Conservation (phyloP, 1,140 invertebrate genomes). For the Temnothorax longispinosus region DNA sequence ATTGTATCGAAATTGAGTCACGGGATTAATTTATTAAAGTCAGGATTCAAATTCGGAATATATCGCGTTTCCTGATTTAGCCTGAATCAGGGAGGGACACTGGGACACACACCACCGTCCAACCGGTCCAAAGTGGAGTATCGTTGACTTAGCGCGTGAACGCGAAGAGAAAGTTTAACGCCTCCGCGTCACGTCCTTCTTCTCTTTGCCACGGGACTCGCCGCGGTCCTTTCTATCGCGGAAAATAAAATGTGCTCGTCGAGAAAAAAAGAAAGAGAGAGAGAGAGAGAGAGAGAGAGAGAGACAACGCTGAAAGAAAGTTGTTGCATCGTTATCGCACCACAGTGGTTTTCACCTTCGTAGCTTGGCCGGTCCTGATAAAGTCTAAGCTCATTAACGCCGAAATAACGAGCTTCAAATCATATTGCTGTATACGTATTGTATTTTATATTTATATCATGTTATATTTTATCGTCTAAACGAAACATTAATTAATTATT, state of each 20-base stretch:
- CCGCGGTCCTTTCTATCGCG: conserved; percentile 12
- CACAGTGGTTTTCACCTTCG: background rate
- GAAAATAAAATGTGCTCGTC: background rate
- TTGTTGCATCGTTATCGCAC: conserved; percentile 7
- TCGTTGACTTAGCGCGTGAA: background rate
- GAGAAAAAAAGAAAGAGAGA: background rate
- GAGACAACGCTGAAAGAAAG: background rate
- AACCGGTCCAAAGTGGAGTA: background rate
- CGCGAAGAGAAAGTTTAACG: conserved; percentile 17
- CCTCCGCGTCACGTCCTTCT: conserved; percentile 4
- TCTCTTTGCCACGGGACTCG: background rate
- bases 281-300: background rate
- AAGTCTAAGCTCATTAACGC: background rate
- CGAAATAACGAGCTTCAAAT: background rate
- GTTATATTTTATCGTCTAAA: background rate
- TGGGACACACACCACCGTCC: too few species aligned
- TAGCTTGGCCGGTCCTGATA: background rate
- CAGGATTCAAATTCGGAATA: background rate
- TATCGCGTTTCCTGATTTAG: background rate
- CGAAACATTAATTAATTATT: background rate
- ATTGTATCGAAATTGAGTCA: background rate
- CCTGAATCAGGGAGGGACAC: background rate
- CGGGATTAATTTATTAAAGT: background rate
- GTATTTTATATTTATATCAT: too few species aligned
- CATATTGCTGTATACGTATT: background rate